These are phyloP conservation scores for Platysternon megacephalum DNA, from an alignment of 2,113 vertebrate genomes.

Conservation along the genomic window DNA sequence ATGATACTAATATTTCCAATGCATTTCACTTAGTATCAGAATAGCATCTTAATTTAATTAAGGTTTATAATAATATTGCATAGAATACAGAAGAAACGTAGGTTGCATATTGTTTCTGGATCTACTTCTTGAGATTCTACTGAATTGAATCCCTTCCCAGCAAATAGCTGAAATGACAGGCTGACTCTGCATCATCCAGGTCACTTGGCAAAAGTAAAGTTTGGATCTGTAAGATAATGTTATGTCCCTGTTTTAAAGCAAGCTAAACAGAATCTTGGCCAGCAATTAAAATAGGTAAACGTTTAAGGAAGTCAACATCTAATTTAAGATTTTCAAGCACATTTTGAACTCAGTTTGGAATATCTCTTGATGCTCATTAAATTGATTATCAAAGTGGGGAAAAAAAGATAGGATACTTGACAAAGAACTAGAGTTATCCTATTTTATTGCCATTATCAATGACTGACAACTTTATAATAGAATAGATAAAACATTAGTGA, in stretches of 20 bases:
- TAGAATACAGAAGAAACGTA: not conserved
- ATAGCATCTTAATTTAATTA: not conserved
- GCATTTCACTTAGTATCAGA: too few species aligned
- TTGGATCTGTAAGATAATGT: not conserved
- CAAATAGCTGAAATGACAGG: not conserved
- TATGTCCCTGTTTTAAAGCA: not conserved
- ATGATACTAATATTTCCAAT: not conserved
- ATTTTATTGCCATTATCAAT: not conserved
- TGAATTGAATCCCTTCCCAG: not conserved
- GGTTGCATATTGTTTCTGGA: not conserved
- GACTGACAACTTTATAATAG: not conserved
- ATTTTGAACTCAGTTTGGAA: not conserved
- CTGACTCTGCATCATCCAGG: fast-evolving
- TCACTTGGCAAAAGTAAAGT: not conserved
- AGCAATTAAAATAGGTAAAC: not conserved
- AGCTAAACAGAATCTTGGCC: not conserved
- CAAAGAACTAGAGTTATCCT: not conserved
- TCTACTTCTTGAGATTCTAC: not conserved
- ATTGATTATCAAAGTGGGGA: not conserved
- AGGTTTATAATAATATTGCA: not conserved
- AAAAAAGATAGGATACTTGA: not conserved
- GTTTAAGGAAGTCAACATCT: not conserved
- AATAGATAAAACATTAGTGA: not conserved
- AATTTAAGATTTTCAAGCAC: not conserved
- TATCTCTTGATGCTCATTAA: not conserved